Base-by-base conservation (phyloP, 2,113 vertebrate species). In the Glaucidium brasilianum region DNA sequence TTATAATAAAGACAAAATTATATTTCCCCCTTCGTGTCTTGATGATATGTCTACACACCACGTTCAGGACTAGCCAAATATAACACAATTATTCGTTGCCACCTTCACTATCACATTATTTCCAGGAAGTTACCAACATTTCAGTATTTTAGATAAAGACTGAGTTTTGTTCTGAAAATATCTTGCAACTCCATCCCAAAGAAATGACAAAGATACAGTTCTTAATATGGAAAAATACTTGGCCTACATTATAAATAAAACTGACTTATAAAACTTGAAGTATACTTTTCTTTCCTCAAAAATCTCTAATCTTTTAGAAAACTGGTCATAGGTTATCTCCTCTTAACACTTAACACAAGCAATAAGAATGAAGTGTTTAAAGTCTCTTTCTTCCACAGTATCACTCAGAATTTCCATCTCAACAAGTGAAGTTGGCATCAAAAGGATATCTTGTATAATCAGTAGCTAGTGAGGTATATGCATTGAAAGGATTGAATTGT, bases 21-120 rank as follows among this genome's bases (percentile, higher is more conserved):
- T 30, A 35, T 81, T 14, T 62, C 7, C 11, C 29, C 7, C 8
- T 17, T 34, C 52, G 0, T 34, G 14, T 52, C 21, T 56, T 80
- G 20, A 47, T 25, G 11, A 3, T 39, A 30, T 66, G 85, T 69
- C 27, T 66, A 25, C 9, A 30, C 18, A 6, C 1, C 12, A 21
- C 4, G 21, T 8, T 43, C 66, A 4, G 14, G 84, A 56, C 0
- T 0, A 64, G 9, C 2, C 10, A 52, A 89, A 56, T 32, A 13
- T 0, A 43, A 9, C 22, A n/a, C 26, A 55, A 0, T 11, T 16
- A 35, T 5, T 14, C 92, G 32, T 7, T 58, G 4, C 7, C 41
- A 74, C 11, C 15, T 53, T 35, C 29, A 37, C 18, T 53, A 6
- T n/a, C 27, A 49, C 21, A 9, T 27, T 52, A 23, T 39, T 69